These are phyloP conservation scores for Poecilia gillii DNA, from an alignment of 2,797 vertebrate genomes.

Conservation along the genomic window DNA sequence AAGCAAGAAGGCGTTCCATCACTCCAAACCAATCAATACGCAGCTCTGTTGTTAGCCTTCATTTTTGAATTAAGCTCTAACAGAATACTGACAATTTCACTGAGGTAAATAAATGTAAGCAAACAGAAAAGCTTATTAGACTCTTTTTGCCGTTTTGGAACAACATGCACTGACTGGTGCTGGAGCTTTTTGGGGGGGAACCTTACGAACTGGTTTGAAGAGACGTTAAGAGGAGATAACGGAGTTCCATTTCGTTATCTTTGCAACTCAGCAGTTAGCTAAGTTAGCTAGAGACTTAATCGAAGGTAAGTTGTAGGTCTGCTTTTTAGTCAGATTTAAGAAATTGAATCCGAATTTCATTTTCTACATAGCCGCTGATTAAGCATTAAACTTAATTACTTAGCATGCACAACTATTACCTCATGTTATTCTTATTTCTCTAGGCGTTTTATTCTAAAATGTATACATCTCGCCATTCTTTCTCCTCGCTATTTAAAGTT, in stretches of 20 bases:
- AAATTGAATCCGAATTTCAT: slow-evolving; percentile 28
- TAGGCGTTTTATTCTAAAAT: not conserved
- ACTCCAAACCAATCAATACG: slow-evolving; percentile 73
- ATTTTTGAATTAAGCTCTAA: slow-evolving; percentile 80
- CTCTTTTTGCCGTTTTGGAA: not conserved
- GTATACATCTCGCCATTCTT: not conserved
- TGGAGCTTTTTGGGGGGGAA: not conserved
- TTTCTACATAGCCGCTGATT: not conserved
- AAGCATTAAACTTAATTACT: not conserved
- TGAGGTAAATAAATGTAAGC: slow-evolving; percentile 45
- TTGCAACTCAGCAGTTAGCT: slow-evolving; percentile 50
- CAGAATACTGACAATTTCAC: slow-evolving; percentile 27
- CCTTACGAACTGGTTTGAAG: slow-evolving; percentile 16
- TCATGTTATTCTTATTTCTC: not conserved
- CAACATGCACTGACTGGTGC: slow-evolving; percentile 33
- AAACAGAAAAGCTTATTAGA: slow-evolving; percentile 26
- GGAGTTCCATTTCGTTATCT: slow-evolving; percentile 25
- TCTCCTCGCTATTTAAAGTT: not conserved
- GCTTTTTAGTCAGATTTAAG: not conserved
- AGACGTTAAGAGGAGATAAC: not conserved
- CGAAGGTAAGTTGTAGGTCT: slow-evolving; percentile 13
- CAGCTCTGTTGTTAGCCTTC: slow-evolving; percentile 49
- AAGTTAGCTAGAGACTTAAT: slow-evolving; percentile 31
- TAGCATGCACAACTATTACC: not conserved
- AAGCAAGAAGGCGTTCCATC: slow-evolving; percentile 14